phyloP scores from a whole-genome alignment of 2,113 vertebrate species.

The Psophia crepitans region DNA sequence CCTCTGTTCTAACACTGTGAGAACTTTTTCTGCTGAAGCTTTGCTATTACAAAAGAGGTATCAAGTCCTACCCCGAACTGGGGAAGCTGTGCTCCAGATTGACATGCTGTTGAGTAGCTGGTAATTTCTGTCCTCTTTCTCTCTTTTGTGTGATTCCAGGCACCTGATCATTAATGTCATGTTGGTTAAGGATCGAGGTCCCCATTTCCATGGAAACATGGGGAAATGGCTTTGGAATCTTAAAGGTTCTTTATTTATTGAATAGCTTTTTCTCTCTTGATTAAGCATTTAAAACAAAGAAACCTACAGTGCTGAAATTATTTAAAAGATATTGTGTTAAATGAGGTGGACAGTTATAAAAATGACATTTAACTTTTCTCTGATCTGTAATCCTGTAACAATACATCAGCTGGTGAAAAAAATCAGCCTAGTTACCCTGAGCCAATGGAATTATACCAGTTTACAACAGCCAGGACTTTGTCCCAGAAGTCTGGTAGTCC shows the following conservation, averaged over 20 bases:
- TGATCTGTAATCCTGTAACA: neutral
- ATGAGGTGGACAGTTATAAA: neutral
- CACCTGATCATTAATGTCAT: conserved; percentile 71
- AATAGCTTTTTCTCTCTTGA: conserved; percentile 18
- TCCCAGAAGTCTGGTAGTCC: neutral
- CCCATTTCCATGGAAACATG: conserved; percentile 72
- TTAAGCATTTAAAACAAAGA: conserved; percentile 27
- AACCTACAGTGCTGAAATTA: neutral
- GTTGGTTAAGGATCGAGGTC: conserved; percentile 22
- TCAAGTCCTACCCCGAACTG: neutral
- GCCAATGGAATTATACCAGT: neutral
- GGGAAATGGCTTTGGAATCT: conserved; percentile 43
- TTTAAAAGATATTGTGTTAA: neutral
- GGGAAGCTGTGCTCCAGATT: neutral
- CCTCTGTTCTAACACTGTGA: neutral
- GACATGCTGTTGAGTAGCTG: neutral
- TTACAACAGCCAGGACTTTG: neutral
- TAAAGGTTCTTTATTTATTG: conserved; percentile 16
- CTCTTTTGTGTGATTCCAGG: conserved; percentile 42
- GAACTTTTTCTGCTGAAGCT: neutral
- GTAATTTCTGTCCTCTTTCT: conserved; percentile 51
- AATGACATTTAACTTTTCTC: neutral
- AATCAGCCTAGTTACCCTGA: neutral
- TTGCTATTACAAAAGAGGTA: neutral
- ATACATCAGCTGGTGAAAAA: neutral